phyloP scores from a whole-genome alignment of 2,113 vertebrate genomes.

The Corvus hawaiiensis region DNA sequence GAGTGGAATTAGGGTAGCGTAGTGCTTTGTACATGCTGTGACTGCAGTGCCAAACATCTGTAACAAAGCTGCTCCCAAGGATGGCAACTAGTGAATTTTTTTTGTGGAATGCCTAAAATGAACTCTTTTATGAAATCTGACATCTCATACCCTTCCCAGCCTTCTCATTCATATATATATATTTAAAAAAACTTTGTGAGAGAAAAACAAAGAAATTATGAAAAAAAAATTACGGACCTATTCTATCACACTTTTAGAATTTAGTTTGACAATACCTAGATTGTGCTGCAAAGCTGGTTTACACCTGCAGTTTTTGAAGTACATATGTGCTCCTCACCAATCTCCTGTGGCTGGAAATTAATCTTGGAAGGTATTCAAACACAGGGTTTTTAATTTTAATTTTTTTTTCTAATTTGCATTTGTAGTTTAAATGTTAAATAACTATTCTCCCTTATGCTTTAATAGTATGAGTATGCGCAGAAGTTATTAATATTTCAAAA shows the following conservation, averaged over 20 bases:
- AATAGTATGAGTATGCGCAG: not conserved
- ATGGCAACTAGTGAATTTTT: not conserved
- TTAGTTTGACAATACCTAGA: not conserved
- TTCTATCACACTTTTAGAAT: not conserved
- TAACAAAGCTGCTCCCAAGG: not conserved
- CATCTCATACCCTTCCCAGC: not conserved
- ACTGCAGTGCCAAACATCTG: not conserved
- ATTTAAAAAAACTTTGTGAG: not conserved
- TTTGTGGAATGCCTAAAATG: not conserved
- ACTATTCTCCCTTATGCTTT: not conserved
- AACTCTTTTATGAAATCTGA: not conserved
- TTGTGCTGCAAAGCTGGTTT: not conserved
- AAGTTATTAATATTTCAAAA: not conserved
- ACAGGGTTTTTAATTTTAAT: not conserved
- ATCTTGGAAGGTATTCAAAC: not conserved
- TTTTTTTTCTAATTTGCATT: not conserved
- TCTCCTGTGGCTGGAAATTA: not conserved
- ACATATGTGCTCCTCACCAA: not conserved
- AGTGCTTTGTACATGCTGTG: not conserved
- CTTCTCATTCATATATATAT: not conserved
- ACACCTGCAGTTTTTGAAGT: not conserved
- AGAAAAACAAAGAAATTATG: not conserved
- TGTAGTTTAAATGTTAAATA: not conserved
- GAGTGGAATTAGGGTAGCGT: accelerated
- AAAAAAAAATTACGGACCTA: not conserved